Base-by-base conservation (phyloP, 2,888 invertebrate species). In the Drosophila eohydei region DNA sequence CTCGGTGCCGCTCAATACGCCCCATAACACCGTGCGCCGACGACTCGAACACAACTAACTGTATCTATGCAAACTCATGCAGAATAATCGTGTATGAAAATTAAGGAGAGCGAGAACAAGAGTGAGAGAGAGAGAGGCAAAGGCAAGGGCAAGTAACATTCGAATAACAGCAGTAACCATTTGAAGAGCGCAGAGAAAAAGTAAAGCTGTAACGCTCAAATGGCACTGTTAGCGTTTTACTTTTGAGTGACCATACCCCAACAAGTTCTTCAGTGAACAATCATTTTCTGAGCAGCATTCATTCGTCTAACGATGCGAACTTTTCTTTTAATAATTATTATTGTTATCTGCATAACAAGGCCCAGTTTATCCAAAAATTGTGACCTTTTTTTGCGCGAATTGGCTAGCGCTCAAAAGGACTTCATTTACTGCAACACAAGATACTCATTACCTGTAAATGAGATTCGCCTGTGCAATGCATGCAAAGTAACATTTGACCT, bases 351-450 rank as follows among this genome's bases (percentile, higher is more conserved):
- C 30, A 11, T 30, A 21, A 0, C 6, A 8, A 52, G 38, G 16
- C 16, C 28, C n/a, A 16, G 5, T 40, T 2, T 28, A 3, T 28
- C 51, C 4, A 48, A 14, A 0, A 9, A 0, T 2, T 91, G 91
- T 14, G 0, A 43, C 0, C 0, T 5, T 0, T 4, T 75, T 4
- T 30, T 90, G 3, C 1, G 4, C 0, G 55, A 80, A n/a, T 50
- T 91, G 32, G 89, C 76, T 0, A 7, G 68, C 12, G 4, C 3
- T 0, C 90, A 91, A 48, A 63, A 21, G 2, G 0, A 11, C 0
- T 89, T 91, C 32, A 72, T 90, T 0, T 34, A 52, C 4, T 91
- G 91, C 44, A 74, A 82, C 55, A 90, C 90, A 5, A 14, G 1
- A 0, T 54, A 85, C 44, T 73, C 90, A 0, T 73, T 89, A 11